Evolutionary conservation across 2,888 invertebrate genomes (phyloP).

Genomic region (Mylabris sibirica): DNA sequence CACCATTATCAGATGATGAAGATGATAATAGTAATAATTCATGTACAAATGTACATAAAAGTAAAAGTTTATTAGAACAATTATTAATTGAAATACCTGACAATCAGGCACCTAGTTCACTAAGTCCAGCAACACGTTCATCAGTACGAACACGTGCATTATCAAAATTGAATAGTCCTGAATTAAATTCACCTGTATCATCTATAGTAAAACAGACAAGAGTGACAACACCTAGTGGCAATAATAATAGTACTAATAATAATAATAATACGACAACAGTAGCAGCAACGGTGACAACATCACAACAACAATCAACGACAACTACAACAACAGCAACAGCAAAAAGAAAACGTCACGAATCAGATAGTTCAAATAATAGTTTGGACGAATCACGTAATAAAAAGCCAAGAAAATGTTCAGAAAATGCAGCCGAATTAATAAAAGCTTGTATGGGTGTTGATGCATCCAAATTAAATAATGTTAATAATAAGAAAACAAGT

Average conservation of each 20-base stretch:
- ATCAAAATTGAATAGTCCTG: constrained; percentile 73
- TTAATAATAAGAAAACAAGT: constrained; percentile 57
- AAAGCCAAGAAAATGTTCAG: constrained; percentile 67
- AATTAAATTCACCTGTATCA: constrained; percentile 56
- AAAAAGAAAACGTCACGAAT: constrained; percentile 81
- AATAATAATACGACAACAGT: constrained; percentile 28
- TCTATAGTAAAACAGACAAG: constrained; percentile 32
- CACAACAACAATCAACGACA: constrained; percentile 36
- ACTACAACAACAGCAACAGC: constrained; percentile 52
- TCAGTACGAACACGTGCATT: constrained; percentile 73
- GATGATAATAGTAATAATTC: constrained; percentile 50
- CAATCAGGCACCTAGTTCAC: constrained; percentile 54
- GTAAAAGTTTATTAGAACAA: constrained; percentile 75
- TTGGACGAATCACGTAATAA: constrained; percentile 55
- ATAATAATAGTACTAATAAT: constrained; percentile 25
- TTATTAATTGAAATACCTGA: constrained; percentile 84
- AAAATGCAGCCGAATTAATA: constrained; percentile 58
- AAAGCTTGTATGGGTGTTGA: constrained; percentile 57
- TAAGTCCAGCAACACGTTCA: constrained; percentile 59
- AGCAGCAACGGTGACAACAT: constrained; percentile 30
- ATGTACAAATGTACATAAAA: constrained; percentile 51
- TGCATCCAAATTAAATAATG: constrained; percentile 55
- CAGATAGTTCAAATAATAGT: constrained; percentile 76
- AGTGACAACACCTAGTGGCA: constrained; percentile 42
- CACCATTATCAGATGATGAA: constrained; percentile 53